Base-by-base conservation (phyloP, 2,113 vertebrate genomes). In the Vulpes lagopus region DNA sequence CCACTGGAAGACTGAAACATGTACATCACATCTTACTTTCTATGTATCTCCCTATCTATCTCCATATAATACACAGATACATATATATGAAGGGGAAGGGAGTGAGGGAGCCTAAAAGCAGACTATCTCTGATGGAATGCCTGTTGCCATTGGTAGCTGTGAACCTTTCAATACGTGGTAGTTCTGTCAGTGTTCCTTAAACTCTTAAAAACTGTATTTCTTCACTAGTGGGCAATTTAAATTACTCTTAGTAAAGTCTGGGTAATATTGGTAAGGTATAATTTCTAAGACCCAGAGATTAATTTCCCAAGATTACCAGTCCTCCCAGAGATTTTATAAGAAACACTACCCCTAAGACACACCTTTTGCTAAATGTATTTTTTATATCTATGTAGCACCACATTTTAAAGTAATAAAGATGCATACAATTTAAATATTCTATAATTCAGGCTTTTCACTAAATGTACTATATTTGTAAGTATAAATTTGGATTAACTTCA, bases 361-460 rank as follows among this genome's bases (percentile, higher is more conserved):
- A 12, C 1, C 16, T 59, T 62, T 62, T 0, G 51, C 6, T 19
- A 84, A 80, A 11, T 32, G 17, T 51, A 43, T 62, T 89, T 11
- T 65, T 16, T 32, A 20, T 22, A 11, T 57, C 55, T 32, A 5
- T 25, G 7, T 59, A 5, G 4, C 14, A 12, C 30, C 30, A 27
- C 95, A 86, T 85, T 74, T 93, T 8, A 85, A 96, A 96, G 30
- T 92, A 93, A 91, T 60, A 2, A 96, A 96, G 27, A 12, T 93
- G 7, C 11, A 95, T 76, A 91, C 93, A 85, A 89, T 82, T 95
- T 76, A 95, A 93, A 96, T 81, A 96, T 57, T 76, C 62, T 49
- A n/a, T 8, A 89, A 32, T 38, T 89, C 25, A 93, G 23, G 19
- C 22, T 93, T 96, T 95, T 69, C 19, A 82, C 12, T 53, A 76